Conservation (phyloP, 2,113 vertebrate species). For the Galemys pyrenaicus region DNA sequence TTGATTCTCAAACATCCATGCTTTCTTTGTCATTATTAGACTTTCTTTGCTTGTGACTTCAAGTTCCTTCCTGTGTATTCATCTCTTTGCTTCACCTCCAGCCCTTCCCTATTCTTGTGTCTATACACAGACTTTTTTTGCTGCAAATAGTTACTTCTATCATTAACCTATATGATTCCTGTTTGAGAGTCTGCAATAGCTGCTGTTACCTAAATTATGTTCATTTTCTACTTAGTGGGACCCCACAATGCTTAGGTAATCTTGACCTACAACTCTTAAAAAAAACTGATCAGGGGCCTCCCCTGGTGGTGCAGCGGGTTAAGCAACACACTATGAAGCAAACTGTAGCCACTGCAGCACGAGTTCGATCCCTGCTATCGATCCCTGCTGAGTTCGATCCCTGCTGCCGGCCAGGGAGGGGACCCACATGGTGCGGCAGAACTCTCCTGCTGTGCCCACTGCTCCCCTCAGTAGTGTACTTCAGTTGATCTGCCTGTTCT, state of each 20-base stretch:
- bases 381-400: no score
- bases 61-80: not conserved
- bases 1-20: not conserved
- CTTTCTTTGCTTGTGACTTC: conserved; percentile 11
- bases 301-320: no score
- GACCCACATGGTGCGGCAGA: no score
- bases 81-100: not conserved
- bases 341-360: no score
- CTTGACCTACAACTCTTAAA: not conserved
- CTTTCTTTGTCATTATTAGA: not conserved
- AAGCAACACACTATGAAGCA: no score
- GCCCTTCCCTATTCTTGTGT: not conserved
- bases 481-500: no score
- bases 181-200: not conserved
- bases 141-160: not conserved
- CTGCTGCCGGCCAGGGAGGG: no score
- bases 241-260: not conserved
- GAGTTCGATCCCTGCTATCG: no score
- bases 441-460: no score
- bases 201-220: not conserved
- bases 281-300: not conserved
- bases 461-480: no score
- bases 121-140: not conserved
- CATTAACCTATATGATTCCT: not conserved
- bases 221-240: conserved; percentile 15